Base-by-base conservation (phyloP, 2,888 invertebrate genomes). In the Diloba caeruleocephala region DNA sequence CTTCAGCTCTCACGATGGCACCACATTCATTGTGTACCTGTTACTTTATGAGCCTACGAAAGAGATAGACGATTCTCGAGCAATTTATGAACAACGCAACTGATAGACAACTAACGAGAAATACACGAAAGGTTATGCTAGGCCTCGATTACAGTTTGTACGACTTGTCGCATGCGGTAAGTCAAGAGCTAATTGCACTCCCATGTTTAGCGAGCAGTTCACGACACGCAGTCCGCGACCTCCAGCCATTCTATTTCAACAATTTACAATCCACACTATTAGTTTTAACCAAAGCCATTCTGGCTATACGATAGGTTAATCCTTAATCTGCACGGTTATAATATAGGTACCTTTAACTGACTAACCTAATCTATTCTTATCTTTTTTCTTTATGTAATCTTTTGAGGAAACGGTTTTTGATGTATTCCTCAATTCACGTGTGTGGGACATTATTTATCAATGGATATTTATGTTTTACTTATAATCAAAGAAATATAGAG, bases 231-330 rank as follows among this genome's bases (percentile, higher is more conserved):
- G 25, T 13, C 28, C 41, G 23, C 51, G 69, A 42, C 51, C 64
- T 62, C 41, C 44, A 38, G 12, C 45, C 52, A 38, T 38, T 52
- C 61, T 51, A 44, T 49, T 62, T 42, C 23, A 54, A 48, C 58
- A 38, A 57, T 36, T 53, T 53, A 34, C 55, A 44, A 55, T 51
- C 39, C 19, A 29, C 42, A 28, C 34, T 39, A 43, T 19, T 43
- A 14, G 48, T 57, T 36, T 49, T 36, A 28, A 28, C 31, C 23
- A 21, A 21, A 21, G 21, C 17, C 2, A 42, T 34, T 56, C 36
- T 43, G 43, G 25, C 29, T 46, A 49, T 14, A 31, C 32, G 13
- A 23, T 21, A 23, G n/a, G n/a, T n/a, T n/a, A n/a, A n/a, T n/a
- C n/a, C n/a, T n/a, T n/a, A n/a, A n/a, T n/a, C n/a, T n/a, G n/a